Evolutionary conservation across 92 coral and sea anemone species (phyloP).

Genomic region (Epizoanthus stellaris): DNA sequence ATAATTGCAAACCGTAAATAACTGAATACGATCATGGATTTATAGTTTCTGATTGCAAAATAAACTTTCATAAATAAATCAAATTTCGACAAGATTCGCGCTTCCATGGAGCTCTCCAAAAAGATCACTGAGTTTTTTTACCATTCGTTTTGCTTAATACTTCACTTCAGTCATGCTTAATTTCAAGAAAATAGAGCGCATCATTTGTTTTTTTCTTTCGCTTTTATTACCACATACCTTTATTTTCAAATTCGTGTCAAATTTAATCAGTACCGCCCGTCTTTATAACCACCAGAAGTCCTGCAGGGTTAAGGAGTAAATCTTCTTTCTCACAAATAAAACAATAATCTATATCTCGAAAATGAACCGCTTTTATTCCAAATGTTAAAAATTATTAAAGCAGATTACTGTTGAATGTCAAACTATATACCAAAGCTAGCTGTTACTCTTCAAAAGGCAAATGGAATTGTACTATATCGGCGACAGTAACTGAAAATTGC

Average conservation of each 20-base stretch:
- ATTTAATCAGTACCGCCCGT: conserved; percentile 16
- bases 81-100: too few species aligned
- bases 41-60: not conserved
- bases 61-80: too few species aligned
- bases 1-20: not conserved
- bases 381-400: too few species aligned
- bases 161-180: not conserved
- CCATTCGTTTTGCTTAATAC: too few species aligned
- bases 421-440: too few species aligned
- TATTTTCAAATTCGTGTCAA: not conserved
- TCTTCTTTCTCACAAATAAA: not conserved
- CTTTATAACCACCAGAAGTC: not conserved
- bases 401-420: too few species aligned
- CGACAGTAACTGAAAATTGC: not conserved
- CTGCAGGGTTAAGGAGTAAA: not conserved
- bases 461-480: too few species aligned
- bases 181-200: not conserved
- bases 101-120: too few species aligned
- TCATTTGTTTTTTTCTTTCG: not conserved
- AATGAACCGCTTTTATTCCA: too few species aligned
- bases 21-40: not conserved
- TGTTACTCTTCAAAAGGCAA: too few species aligned
- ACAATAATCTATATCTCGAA: not conserved
- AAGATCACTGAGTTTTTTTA: too few species aligned
- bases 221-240: not conserved